Evolutionary conservation across 1,140 invertebrate genomes (phyloP).

Genomic region (Drosophila nasuta): DNA sequence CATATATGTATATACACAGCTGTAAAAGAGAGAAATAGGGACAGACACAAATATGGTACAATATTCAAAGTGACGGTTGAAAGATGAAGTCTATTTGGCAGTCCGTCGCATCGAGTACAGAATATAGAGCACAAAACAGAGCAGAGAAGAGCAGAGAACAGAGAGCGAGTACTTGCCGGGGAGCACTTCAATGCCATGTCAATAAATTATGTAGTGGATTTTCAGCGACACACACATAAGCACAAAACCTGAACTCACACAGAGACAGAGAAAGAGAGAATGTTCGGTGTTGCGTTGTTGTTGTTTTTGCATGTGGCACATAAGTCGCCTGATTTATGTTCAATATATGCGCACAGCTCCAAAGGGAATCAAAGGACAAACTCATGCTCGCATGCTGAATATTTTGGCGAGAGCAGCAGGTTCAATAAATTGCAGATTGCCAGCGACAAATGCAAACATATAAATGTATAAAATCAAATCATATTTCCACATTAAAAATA

Average conservation of each 20-base stretch:
- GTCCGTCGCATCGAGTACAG: constrained; percentile 29
- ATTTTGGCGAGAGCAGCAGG: constrained; percentile 21
- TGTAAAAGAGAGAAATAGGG: neutral
- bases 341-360: constrained; percentile 61
- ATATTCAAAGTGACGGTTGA: constrained; percentile 61
- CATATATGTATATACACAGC: constrained; percentile 8
- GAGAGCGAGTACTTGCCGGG: constrained; percentile 35
- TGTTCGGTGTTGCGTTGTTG: constrained; percentile 9
- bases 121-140: neutral
- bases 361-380: constrained; percentile 56
- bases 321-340: constrained; percentile 77
- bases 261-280: neutral
- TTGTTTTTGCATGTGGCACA: constrained; percentile 61
- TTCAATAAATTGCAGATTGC: constrained; percentile 69
- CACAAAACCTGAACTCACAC: constrained; percentile 30
- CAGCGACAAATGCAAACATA: constrained; percentile 61
- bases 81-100: constrained; percentile 62
- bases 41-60: constrained; percentile 53
- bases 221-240: constrained; percentile 54
- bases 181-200: constrained; percentile 66
- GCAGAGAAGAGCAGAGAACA: neutral
- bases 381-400: constrained; percentile 14
- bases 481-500: constrained; percentile 66
- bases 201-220: constrained; percentile 82
- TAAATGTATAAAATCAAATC: constrained; percentile 79